phyloP scores from a whole-genome alignment of 2,797 vertebrate species.

The Sebastes itinus region DNA sequence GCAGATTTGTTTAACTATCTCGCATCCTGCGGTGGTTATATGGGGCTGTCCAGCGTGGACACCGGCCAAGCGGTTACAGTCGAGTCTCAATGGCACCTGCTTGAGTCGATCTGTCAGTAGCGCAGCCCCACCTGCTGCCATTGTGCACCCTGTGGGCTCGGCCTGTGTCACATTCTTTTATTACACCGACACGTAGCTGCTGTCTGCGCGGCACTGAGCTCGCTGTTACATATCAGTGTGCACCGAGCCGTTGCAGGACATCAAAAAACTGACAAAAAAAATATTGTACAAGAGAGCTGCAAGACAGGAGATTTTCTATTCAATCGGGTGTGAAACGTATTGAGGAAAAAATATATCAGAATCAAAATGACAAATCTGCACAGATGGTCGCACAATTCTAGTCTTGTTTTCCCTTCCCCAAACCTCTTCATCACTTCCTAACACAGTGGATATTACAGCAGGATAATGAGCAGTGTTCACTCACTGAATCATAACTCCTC shows the following conservation, averaged over 20 bases:
- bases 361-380: slow-evolving; percentile 25
- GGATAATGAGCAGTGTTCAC: slow-evolving; percentile 37
- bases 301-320: slow-evolving; percentile 3
- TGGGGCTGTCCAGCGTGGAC: slow-evolving; percentile 26
- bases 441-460: slow-evolving; percentile 43
- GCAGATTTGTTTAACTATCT: neutral
- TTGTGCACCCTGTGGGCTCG: slow-evolving; percentile 12
- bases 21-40: slow-evolving; percentile 11
- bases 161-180: slow-evolving; percentile 54
- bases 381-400: slow-evolving; percentile 19
- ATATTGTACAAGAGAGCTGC: neutral
- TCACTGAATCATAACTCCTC: slow-evolving; percentile 35
- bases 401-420: slow-evolving; percentile 3
- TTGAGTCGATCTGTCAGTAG: slow-evolving; percentile 58
- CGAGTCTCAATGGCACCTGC: slow-evolving; percentile 33
- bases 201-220: slow-evolving; percentile 39
- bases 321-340: slow-evolving; percentile 10
- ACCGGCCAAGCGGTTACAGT: slow-evolving; percentile 39
- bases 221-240: slow-evolving; percentile 30
- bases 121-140: slow-evolving; percentile 56
- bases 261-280: neutral
- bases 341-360: slow-evolving; percentile 2
- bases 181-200: slow-evolving; percentile 53
- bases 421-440: slow-evolving; percentile 13
- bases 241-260: slow-evolving; percentile 8